phyloP scores from a whole-genome alignment of 2,888 invertebrate genomes.

The Lomographa bimaculata region DNA sequence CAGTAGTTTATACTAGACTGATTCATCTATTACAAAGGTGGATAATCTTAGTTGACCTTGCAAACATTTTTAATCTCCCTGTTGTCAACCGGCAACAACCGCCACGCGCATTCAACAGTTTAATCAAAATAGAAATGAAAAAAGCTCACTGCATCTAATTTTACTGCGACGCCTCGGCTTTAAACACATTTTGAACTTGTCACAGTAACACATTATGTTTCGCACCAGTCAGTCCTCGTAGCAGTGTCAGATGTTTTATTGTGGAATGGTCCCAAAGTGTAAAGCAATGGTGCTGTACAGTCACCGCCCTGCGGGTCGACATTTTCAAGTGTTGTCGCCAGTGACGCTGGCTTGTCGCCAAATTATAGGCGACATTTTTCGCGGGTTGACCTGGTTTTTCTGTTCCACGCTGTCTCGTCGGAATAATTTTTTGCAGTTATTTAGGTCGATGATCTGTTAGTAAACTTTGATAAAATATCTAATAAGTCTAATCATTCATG shows the following conservation, averaged over 20 bases:
- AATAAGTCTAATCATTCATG: neutral
- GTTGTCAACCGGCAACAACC: slow-evolving; percentile 15
- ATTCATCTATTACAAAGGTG: no score
- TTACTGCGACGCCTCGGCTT: slow-evolving; percentile 16
- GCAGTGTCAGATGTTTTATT: neutral
- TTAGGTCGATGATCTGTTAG: slow-evolving; percentile 40
- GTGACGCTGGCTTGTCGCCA: slow-evolving; percentile 59
- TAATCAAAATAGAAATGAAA: slow-evolving; percentile 29
- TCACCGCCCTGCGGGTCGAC: slow-evolving; percentile 37
- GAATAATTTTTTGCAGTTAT: slow-evolving; percentile 34
- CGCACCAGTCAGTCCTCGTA: neutral
- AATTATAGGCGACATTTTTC: slow-evolving; percentile 59
- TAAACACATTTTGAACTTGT: slow-evolving; percentile 5
- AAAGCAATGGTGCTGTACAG: slow-evolving; percentile 4
- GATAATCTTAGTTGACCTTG: no score
- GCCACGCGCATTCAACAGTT: slow-evolving; percentile 15
- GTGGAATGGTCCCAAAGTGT: slow-evolving; percentile 6
- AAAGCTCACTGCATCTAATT: slow-evolving; percentile 40
- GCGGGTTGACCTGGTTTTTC: slow-evolving; percentile 62
- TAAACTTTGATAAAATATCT: slow-evolving; percentile 4
- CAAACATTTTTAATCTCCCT: slow-evolving; percentile 9
- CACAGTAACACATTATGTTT: neutral
- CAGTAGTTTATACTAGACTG: no score
- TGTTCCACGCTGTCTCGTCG: slow-evolving; percentile 62
- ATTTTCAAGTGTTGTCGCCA: slow-evolving; percentile 52